A percentile compares a stretch with the other conserved stretches of the same genome.
phyloP scores from a whole-genome alignment of 1,140 invertebrate genomes.

The Pseudomyrmex pallidus region DNA sequence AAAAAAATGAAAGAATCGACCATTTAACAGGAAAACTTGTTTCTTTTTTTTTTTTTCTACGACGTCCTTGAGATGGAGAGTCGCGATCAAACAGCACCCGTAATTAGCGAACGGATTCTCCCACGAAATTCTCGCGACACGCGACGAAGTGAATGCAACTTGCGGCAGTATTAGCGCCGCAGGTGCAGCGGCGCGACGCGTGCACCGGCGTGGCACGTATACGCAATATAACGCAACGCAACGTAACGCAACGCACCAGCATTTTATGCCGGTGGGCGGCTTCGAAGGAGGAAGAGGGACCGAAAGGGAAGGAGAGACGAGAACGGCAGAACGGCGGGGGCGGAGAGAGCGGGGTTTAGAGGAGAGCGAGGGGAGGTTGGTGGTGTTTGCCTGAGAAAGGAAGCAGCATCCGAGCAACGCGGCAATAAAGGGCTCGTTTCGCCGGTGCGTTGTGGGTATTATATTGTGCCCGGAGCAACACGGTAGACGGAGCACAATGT shows the following conservation, averaged over 20 bases:
- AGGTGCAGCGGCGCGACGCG: slow-evolving; percentile 40
- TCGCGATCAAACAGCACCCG: slow-evolving; percentile 10
- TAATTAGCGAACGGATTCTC: slow-evolving; percentile 35
- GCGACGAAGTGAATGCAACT: slow-evolving; percentile 27
- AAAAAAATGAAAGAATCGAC: background rate
- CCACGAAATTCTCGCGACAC: slow-evolving; percentile 51
- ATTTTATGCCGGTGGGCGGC: background rate
- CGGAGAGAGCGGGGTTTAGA: background rate
- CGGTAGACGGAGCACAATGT: slow-evolving; percentile 63
- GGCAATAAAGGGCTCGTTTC: slow-evolving; percentile 83
- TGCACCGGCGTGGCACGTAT: slow-evolving; percentile 26
- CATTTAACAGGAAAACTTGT: background rate
- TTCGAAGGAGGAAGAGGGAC: slow-evolving; percentile 34
- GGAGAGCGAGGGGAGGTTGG: background rate
- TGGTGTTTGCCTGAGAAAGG: slow-evolving; percentile 80
- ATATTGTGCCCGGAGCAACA: slow-evolving; percentile 62
- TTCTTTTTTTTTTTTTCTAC: background rate
- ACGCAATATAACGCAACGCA: slow-evolving; percentile 16
- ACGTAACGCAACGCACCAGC: background rate
- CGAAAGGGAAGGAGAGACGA: slow-evolving; percentile 36
- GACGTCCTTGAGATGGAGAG: slow-evolving; percentile 39
- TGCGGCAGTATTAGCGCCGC: slow-evolving; percentile 9
- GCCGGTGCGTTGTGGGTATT: slow-evolving; percentile 73
- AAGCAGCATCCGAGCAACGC: slow-evolving; percentile 82
- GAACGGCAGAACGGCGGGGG: background rate